Base-by-base conservation (phyloP, 2,888 invertebrate genomes). In the Ashinkailepas kermadecensis region DNA sequence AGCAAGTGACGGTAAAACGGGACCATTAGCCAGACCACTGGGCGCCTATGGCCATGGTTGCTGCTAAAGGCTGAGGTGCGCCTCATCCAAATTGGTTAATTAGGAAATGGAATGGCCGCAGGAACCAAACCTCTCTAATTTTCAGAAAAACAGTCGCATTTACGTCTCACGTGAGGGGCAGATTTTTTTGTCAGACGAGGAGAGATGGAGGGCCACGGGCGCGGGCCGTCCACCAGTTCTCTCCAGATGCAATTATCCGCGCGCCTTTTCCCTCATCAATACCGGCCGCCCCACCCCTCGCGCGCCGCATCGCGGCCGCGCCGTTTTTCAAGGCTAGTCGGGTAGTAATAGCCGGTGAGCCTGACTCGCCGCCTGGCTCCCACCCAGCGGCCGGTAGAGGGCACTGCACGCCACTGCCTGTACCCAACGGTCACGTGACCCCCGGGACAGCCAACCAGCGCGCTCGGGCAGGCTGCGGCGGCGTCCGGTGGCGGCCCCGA, bases 111-210 rank as follows among this genome's bases (percentile, higher is more conserved):
- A 67, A 67, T 25, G 67, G 23, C 67, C 67, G 12, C 23, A 12
- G 67, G 23, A n/a, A 21, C 23, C 67, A 8, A 25, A 12, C n/a
- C 23, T 67, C 67, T 67, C 67, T 67, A 67, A 67, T 67, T 21
- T 67, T 6, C 67, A 11, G 67, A 67, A 67, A 67, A 67, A 67
- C 67, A 67, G 67, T 23, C 67, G n/a, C 67, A 67, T 67, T 25
- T 67, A 23, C 67, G 67, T 25, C 10, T 11, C 23, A 11, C 67
- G 23, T 25, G 23, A 25, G 67, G 23, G 67, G 10, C 67, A 23
- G 67, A 25, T 12, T 23, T 12, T 12, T 67, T 67, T 67, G 10
- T 25, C 23, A 23, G 23, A 25, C 23, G 11, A 12, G 11, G 67
- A 2, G 11, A 39, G 39, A 39, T 39, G 39, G 39, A 39, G 23